Percentiles rank a stretch among this genome's conserved stretches.
Evolutionary conservation across 2,797 vertebrate genomes (phyloP).

Genomic region (Rachycentron canadum): DNA sequence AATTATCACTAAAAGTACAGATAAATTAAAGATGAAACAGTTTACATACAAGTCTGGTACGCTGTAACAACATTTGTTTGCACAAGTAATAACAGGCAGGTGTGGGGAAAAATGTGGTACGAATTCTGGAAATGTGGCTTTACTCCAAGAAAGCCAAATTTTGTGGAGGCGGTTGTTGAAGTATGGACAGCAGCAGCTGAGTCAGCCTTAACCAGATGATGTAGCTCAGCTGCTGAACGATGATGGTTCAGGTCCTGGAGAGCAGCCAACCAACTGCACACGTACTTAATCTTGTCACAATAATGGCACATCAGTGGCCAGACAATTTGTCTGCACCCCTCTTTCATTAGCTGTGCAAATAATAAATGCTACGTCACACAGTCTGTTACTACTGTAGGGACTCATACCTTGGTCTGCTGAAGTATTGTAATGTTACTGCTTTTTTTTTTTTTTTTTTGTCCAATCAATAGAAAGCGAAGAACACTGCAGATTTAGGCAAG

Average conservation of each 20-base stretch:
- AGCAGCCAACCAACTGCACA: not conserved
- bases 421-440: not conserved
- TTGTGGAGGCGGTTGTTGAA: slow-evolving; percentile 7
- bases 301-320: slow-evolving; percentile 18
- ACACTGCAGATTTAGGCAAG: not conserved
- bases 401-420: not conserved
- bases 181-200: slow-evolving; percentile 11
- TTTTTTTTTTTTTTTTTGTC: too few relatives aligned
- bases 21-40: slow-evolving; percentile 10
- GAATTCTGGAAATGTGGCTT: slow-evolving; percentile 11
- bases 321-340: slow-evolving; percentile 15
- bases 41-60: slow-evolving; percentile 6
- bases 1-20: slow-evolving; percentile 4
- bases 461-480: slow-evolving; percentile 8
- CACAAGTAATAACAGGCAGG: not conserved
- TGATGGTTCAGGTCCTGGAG: slow-evolving; percentile 4
- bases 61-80: not conserved
- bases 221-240: slow-evolving; percentile 10
- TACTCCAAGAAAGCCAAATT: not conserved
- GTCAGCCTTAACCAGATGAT: slow-evolving; percentile 17
- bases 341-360: slow-evolving; percentile 8
- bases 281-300: slow-evolving; percentile 10
- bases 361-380: slow-evolving; percentile 9
- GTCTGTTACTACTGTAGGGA: not conserved
- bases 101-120: slow-evolving; percentile 4